Evolutionary conservation across 2,888 invertebrate species (phyloP).

Genomic region (Zonitis immaculata): DNA sequence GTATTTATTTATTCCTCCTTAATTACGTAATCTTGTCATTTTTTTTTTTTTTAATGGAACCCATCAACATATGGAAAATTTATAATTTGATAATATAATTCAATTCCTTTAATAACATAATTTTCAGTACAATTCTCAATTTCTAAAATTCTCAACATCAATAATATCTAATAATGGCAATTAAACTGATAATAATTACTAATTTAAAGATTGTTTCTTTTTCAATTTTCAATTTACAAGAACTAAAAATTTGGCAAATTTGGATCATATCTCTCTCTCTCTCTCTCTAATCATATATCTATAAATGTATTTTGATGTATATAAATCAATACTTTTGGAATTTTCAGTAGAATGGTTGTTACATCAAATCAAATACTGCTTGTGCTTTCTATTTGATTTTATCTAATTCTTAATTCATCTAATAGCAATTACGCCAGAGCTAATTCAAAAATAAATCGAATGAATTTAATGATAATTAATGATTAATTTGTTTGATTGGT

Average conservation of each 20-base stretch:
- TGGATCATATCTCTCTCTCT: background rate
- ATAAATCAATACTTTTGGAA: no score
- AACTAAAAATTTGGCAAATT: background rate
- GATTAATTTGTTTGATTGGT: no score
- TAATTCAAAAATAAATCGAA: no score
- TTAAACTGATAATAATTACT: conserved; percentile 6
- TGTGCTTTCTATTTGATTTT: background rate
- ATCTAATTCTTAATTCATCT: conserved; percentile 7
- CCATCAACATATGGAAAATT: conserved; percentile 33
- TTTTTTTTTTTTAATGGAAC: no score
- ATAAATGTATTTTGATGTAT: no score
- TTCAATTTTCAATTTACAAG: background rate
- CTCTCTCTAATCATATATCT: no score
- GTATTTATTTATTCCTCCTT: no score
- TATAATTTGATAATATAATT: conserved; percentile 29
- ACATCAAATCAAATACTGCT: background rate
- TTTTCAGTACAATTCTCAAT: conserved; percentile 23
- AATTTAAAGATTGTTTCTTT: background rate
- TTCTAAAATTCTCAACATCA: conserved; percentile 27
- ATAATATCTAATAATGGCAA: conserved; percentile 18
- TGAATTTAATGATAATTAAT: no score
- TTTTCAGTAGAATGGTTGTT: background rate
- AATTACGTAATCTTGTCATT: no score
- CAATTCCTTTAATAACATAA: conserved; percentile 38
- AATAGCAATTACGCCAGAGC: conserved; percentile 12